Percentiles rank a stretch among this genome's conserved stretches.
These are phyloP conservation scores for Vulpes vulpes DNA, from an alignment of 2,113 vertebrate species.

Conservation along the genomic window DNA sequence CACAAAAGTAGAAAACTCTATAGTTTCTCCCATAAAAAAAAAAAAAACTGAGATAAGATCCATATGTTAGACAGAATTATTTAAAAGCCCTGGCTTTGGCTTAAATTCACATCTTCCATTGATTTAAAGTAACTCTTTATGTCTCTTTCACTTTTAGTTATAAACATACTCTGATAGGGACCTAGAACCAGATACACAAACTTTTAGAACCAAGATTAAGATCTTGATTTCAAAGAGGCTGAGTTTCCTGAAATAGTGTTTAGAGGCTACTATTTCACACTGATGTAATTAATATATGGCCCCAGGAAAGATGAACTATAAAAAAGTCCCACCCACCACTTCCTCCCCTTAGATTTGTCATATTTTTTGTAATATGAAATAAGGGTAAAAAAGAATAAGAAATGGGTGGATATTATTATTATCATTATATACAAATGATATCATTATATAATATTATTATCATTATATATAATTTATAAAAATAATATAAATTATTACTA, in stretches of 20 bases:
- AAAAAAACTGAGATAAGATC: background rate
- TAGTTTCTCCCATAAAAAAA: background rate
- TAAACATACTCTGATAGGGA: background rate
- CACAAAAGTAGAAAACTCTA: background rate
- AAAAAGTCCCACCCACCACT: background rate
- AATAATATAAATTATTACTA: too few species aligned
- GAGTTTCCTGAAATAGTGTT: background rate
- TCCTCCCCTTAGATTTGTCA: background rate
- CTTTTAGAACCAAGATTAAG: background rate
- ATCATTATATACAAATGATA: background rate
- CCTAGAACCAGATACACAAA: background rate
- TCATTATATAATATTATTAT: too few species aligned
- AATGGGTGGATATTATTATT: background rate
- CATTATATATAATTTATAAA: too few species aligned
- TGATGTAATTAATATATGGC: background rate
- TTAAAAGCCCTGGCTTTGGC: background rate
- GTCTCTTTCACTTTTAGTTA: background rate
- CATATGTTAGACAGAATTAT: background rate
- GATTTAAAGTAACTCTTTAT: background rate
- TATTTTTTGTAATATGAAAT: background rate
- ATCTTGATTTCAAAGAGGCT: conserved; percentile 16
- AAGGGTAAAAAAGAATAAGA: background rate
- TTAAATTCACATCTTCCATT: background rate
- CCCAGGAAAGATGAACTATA: background rate
- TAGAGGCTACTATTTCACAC: background rate